Percentiles rank a stretch among this genome's conserved stretches.
Evolutionary conservation across 92 coral and sea anemone species (phyloP).

Genomic region (Nematostella vectensis): DNA sequence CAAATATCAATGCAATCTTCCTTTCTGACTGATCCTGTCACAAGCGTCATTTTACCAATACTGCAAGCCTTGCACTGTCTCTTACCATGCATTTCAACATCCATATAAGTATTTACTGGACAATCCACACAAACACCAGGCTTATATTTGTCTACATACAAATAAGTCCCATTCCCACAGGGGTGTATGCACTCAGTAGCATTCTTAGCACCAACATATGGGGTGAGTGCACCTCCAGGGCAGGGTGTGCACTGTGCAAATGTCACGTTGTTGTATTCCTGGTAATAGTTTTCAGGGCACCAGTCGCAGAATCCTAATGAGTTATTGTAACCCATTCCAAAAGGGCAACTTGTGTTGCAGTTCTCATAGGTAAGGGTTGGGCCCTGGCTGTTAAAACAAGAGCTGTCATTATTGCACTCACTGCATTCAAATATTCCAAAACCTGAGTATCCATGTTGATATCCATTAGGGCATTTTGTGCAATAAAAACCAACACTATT

Average conservation of each 20-base stretch:
- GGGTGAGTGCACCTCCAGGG: conserved; percentile 10
- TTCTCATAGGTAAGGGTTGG: neutral
- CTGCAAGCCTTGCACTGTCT: conserved; percentile 16
- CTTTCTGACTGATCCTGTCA: neutral
- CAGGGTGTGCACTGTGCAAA: conserved; percentile 13
- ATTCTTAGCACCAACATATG: conserved; percentile 19
- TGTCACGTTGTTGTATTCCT: conserved; percentile 1
- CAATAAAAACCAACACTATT: neutral
- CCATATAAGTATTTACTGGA: conserved; percentile 19
- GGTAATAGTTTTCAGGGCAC: conserved; percentile 22
- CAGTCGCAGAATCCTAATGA: conserved; percentile 15
- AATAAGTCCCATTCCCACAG: conserved; percentile 17
- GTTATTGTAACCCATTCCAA: neutral
- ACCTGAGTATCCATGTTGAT: neutral
- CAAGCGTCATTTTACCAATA: conserved; percentile 10
- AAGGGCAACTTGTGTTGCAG: neutral
- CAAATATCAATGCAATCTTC: conserved; percentile 10
- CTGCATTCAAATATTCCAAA: neutral
- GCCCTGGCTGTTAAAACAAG: neutral
- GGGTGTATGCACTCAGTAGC: conserved; percentile 13
- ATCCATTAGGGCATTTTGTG: neutral
- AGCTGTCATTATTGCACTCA: neutral
- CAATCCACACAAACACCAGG: conserved; percentile 7
- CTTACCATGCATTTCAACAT: conserved; percentile 5
- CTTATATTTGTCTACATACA: neutral